Conservation (phyloP, 2,888 invertebrate genomes). For the Acleris literana region DNA sequence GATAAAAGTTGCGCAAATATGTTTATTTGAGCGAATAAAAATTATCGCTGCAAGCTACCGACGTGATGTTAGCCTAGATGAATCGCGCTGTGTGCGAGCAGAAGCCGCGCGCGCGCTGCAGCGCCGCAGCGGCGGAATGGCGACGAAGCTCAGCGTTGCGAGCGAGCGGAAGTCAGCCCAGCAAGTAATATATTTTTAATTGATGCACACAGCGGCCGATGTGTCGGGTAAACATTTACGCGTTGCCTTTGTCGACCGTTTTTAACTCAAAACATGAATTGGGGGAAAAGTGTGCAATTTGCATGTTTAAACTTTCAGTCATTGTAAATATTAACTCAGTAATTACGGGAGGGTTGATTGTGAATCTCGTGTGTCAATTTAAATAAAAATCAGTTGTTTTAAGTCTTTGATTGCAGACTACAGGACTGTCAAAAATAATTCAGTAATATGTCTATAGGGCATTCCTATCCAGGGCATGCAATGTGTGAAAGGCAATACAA, state of each 20-base stretch:
- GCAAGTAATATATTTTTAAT: constrained; percentile 80
- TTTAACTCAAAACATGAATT: constrained; percentile 75
- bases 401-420: constrained; percentile 16
- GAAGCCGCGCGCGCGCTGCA: background rate
- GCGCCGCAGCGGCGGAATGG: constrained; percentile 9
- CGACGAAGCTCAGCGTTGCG: constrained; percentile 45
- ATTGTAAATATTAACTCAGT: constrained; percentile 70
- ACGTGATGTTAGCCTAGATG: constrained; percentile 45
- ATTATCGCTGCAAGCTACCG: constrained; percentile 51
- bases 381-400: constrained; percentile 38
- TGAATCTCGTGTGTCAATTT: constrained; percentile 51
- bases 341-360: constrained; percentile 69
- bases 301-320: constrained; percentile 69
- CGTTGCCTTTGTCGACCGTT: constrained; percentile 72
- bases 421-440: constrained; percentile 1
- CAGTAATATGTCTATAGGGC: background rate
- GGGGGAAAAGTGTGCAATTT: constrained; percentile 77
- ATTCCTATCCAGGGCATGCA: constrained; percentile 34
- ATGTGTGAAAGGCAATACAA: constrained; percentile 61
- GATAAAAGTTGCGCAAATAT: constrained; percentile 70
- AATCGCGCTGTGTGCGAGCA: constrained; percentile 39
- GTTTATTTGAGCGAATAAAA: constrained; percentile 67
- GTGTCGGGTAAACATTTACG: constrained; percentile 78
- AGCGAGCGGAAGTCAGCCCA: constrained; percentile 63
- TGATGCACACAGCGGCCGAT: constrained; percentile 72